A percentile compares a stretch with the other conserved stretches of the same genome.
phyloP scores from a whole-genome alignment of 1,140 invertebrate genomes.

The Zophobas atratus region DNA sequence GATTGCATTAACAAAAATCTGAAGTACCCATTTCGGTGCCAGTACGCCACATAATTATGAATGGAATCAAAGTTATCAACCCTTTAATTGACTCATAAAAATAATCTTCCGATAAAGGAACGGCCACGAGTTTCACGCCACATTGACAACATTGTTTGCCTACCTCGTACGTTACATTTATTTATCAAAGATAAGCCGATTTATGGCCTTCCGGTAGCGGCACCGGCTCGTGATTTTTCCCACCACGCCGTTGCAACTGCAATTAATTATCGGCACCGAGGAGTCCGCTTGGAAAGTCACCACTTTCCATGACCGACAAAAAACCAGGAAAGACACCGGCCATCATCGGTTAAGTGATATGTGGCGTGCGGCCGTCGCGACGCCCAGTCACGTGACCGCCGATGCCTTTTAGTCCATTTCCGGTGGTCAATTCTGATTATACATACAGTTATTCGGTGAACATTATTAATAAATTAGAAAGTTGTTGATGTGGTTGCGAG shows the following conservation, averaged over 20 bases:
- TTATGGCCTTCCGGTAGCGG: slow-evolving; percentile 7
- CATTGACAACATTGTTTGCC: neutral
- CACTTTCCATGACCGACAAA: slow-evolving; percentile 15
- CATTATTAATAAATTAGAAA: slow-evolving; percentile 44
- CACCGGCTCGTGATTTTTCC: neutral
- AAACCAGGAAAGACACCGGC: slow-evolving; percentile 26
- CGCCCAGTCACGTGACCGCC: slow-evolving; percentile 40
- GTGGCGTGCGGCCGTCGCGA: slow-evolving; percentile 41
- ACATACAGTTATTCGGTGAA: slow-evolving; percentile 13
- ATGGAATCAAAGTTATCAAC: no score
- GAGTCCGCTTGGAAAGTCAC: neutral
- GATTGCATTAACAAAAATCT: no score
- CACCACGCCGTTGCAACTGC: neutral
- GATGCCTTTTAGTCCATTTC: slow-evolving; percentile 45
- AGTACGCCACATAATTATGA: no score
- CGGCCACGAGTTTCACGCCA: no score
- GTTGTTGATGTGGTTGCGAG: slow-evolving; percentile 20
- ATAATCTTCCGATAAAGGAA: no score
- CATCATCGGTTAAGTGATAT: slow-evolving; percentile 46
- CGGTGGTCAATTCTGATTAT: slow-evolving; percentile 43
- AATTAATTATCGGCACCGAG: neutral
- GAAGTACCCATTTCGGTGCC: no score
- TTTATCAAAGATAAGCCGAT: slow-evolving; percentile 7
- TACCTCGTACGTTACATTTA: neutral
- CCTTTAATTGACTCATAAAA: no score